Conservation (phyloP, 1,140 invertebrate species). For the Sitophilus oryzae region DNA sequence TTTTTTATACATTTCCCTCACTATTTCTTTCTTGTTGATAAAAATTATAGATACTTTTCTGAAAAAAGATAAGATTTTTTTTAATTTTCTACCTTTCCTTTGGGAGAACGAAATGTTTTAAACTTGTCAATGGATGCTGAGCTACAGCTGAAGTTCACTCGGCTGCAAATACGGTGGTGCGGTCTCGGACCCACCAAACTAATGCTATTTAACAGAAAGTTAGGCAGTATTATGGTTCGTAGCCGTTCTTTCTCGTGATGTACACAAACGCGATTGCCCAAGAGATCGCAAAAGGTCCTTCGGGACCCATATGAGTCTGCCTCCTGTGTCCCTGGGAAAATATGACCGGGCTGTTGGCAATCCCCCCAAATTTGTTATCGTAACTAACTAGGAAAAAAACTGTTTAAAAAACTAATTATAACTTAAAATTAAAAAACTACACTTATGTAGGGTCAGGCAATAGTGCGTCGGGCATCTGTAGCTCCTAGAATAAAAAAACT, state of each 20-base stretch:
- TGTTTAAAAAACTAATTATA: too few relatives aligned
- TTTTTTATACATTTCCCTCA: too few relatives aligned
- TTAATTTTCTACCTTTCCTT: too few relatives aligned
- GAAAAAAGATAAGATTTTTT: too few relatives aligned
- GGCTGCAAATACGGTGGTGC: slow-evolving; percentile 10
- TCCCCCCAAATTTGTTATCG: slow-evolving; percentile 16
- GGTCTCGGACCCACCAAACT: slow-evolving; percentile 14
- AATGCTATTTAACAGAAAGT: slow-evolving; percentile 24
- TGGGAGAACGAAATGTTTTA: too few relatives aligned
- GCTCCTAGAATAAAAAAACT: too few relatives aligned
- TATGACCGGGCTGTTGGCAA: slow-evolving; percentile 15
- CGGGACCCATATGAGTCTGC: slow-evolving; percentile 14
- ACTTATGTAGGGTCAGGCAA: too few relatives aligned
- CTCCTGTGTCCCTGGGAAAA: slow-evolving; percentile 13
- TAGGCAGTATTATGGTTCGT: slow-evolving; percentile 21
- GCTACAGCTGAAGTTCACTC: slow-evolving; percentile 12
- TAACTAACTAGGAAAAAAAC: slow-evolving; percentile 14
- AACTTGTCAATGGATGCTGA: too few relatives aligned
- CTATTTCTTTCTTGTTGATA: too few relatives aligned
- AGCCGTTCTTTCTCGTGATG: slow-evolving; percentile 18
- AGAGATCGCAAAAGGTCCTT: slow-evolving; percentile 10
- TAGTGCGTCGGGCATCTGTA: too few relatives aligned
- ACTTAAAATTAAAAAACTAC: too few relatives aligned
- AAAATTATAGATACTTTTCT: too few relatives aligned
- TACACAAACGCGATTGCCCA: slow-evolving; percentile 16